These are phyloP conservation scores for Lordiphosa collinella DNA, from an alignment of 1,140 invertebrate genomes.

Conservation along the genomic window DNA sequence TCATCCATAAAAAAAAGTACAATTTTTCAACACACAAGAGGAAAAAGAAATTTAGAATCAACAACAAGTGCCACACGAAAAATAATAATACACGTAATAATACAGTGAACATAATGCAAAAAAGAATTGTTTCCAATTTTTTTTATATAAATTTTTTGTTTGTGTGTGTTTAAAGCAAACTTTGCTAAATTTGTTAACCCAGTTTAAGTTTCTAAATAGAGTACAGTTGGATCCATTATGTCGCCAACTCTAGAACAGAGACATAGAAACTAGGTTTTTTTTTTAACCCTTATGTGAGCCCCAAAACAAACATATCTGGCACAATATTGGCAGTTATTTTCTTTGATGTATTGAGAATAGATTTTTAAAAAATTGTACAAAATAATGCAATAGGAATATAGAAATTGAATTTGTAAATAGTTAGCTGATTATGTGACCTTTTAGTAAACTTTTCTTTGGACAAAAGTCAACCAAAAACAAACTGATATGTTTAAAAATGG, in stretches of 20 bases:
- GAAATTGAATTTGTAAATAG: no score
- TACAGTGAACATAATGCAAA: conserved; percentile 44
- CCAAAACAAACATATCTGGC: no score
- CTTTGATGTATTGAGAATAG: no score
- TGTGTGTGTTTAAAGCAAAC: not conserved
- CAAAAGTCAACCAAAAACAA: no score
- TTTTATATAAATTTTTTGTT: not conserved
- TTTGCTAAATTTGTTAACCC: no score
- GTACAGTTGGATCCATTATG: no score
- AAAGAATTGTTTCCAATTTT: not conserved
- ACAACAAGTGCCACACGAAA: conserved; percentile 42
- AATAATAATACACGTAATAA: conserved; percentile 41
- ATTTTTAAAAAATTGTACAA: not conserved
- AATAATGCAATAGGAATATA: no score
- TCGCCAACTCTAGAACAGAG: no score
- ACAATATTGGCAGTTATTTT: no score
- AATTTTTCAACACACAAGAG: conserved; percentile 14
- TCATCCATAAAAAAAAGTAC: conserved; percentile 57
- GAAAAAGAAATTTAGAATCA: conserved; percentile 19
- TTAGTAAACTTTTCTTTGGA: no score
- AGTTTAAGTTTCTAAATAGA: conserved; percentile 11
- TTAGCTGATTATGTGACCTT: no score
- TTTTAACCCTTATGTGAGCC: not conserved
- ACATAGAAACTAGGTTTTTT: not conserved
- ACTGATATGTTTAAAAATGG: no score